phyloP scores from a whole-genome alignment of 2,113 vertebrate genomes.

The Calyptomena viridis region DNA sequence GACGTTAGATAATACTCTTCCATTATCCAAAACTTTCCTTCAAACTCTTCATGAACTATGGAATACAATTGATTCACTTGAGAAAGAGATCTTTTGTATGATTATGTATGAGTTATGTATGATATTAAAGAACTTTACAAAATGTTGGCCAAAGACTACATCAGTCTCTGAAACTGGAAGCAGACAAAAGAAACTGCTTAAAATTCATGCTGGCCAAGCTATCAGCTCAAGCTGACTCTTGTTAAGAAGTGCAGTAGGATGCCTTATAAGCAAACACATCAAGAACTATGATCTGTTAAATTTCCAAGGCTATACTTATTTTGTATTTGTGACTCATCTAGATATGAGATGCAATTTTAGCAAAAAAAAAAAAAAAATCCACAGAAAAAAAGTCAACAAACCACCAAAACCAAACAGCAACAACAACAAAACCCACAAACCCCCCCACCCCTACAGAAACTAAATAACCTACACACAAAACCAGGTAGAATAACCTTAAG shows the following conservation, averaged over 20 bases:
- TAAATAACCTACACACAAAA: background rate
- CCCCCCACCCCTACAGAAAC: background rate
- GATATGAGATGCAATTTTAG: background rate
- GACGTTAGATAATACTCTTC: background rate
- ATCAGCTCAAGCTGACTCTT: background rate
- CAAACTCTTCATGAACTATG: background rate
- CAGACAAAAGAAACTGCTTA: background rate
- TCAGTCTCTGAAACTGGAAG: background rate
- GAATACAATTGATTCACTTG: background rate
- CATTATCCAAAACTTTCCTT: background rate
- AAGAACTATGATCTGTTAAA: background rate
- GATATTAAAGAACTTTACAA: background rate
- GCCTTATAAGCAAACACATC: background rate
- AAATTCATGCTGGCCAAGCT: background rate
- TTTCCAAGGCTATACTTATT: background rate
- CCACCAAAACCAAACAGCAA: background rate
- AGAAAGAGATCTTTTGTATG: background rate
- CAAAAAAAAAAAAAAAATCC: background rate
- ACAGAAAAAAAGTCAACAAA: background rate
- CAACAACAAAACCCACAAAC: too few relatives aligned
- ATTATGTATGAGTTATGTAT: background rate
- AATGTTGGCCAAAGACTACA: background rate
- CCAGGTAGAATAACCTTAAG: background rate
- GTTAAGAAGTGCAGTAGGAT: background rate
- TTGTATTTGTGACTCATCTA: background rate